Conservation (phyloP, 2,888 invertebrate genomes). For the Cheilosia pagana region DNA sequence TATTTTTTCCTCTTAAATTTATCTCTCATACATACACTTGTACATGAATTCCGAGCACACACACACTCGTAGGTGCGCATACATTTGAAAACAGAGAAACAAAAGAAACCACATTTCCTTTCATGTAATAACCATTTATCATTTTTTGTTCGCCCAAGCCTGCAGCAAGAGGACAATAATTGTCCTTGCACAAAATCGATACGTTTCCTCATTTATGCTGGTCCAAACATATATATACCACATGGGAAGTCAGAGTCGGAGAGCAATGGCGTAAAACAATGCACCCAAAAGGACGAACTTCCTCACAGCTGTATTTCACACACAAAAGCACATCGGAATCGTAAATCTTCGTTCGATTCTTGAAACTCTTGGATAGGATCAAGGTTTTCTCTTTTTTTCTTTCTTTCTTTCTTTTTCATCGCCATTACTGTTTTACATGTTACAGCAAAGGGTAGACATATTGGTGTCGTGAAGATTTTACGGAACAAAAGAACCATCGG, state of each 20-base stretch:
- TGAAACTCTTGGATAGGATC: conserved; percentile 73
- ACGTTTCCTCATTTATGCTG: conserved; percentile 54
- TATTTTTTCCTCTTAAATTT: neutral
- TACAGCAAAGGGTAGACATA: conserved; percentile 17
- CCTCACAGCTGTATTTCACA: conserved; percentile 68
- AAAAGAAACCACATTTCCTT: conserved; percentile 65
- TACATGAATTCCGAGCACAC: conserved; percentile 5
- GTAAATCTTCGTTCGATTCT: conserved; percentile 74
- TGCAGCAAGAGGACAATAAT: conserved; percentile 68
- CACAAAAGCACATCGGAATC: conserved; percentile 69
- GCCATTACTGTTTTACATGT: neutral
- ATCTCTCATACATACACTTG: neutral
- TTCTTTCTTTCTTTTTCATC: conserved; percentile 11
- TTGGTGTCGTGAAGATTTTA: conserved; percentile 1
- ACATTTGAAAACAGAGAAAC: conserved; percentile 24
- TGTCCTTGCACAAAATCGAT: conserved; percentile 73
- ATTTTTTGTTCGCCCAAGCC: conserved; percentile 43
- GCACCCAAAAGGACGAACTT: conserved; percentile 72
- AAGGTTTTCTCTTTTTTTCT: conserved; percentile 41
- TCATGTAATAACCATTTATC: conserved; percentile 74
- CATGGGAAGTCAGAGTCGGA: conserved; percentile 47
- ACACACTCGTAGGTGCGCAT: neutral
- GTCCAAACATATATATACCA: conserved; percentile 6
- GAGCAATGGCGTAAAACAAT: conserved; percentile 73
- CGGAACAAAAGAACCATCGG: no score